phyloP scores from a whole-genome alignment of 1,140 invertebrate genomes.

The Drosophila insularis region DNA sequence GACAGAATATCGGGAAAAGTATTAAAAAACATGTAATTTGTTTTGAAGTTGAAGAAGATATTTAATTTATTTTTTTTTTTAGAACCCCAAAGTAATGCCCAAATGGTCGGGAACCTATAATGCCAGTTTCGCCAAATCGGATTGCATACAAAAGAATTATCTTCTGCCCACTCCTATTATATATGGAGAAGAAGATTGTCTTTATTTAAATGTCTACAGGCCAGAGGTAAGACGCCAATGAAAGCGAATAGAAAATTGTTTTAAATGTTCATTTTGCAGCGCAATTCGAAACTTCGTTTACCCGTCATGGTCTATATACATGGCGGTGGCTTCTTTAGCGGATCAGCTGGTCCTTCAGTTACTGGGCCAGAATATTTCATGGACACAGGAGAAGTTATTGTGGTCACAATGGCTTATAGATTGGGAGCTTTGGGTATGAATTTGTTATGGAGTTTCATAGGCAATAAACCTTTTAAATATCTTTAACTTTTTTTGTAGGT shows the following conservation, averaged over 20 bases:
- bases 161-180: slow-evolving; percentile 62
- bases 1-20: background rate
- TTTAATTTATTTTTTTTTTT: too few species aligned
- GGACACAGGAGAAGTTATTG: slow-evolving; percentile 70
- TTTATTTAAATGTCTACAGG: slow-evolving; percentile 86
- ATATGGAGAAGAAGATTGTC: slow-evolving; percentile 84
- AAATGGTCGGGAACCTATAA: slow-evolving; percentile 54
- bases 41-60: too few species aligned
- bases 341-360: slow-evolving; percentile 59
- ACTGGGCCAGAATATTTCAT: slow-evolving; percentile 83
- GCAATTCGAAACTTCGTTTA: slow-evolving; percentile 23
- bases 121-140: slow-evolving; percentile 54
- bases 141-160: slow-evolving; percentile 81
- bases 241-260: background rate
- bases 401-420: slow-evolving; percentile 73
- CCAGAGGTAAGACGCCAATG: slow-evolving; percentile 82
- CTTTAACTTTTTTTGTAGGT: slow-evolving; percentile 33
- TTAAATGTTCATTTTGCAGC: slow-evolving; percentile 1
- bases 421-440: slow-evolving; percentile 71
- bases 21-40: too few species aligned
- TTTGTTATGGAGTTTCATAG: background rate
- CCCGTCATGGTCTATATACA: slow-evolving; percentile 83
- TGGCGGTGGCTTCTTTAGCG: slow-evolving; percentile 83
- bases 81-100: slow-evolving; percentile 72
- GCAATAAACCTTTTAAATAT: too few species aligned